Percentiles rank a stretch among this genome's conserved stretches.
phyloP scores from a whole-genome alignment of 1,140 invertebrate genomes.

The Cryptotermes secundus region DNA sequence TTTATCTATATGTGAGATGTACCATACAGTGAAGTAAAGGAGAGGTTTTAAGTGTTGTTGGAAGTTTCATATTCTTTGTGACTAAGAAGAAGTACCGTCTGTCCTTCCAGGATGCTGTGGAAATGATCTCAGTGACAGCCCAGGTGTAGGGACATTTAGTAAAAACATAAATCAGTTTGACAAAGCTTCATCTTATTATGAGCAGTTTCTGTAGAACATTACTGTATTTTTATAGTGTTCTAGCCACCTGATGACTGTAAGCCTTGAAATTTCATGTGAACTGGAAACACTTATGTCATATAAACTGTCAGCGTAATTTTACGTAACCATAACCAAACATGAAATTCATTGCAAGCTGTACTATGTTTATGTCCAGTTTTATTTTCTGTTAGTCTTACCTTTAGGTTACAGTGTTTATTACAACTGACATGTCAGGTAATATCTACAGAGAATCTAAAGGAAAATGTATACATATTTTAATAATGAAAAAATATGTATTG shows the following conservation, averaged over 20 bases:
- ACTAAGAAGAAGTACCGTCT: background rate
- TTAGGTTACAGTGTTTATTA: background rate
- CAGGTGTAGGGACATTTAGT: background rate
- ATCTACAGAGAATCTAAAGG: background rate
- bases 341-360: background rate
- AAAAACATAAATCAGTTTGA: background rate
- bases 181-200: background rate
- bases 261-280: background rate
- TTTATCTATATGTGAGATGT: background rate
- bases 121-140: background rate
- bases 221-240: conserved; percentile 8
- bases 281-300: background rate
- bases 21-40: background rate
- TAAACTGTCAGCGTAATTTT: background rate
- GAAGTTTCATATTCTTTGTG: background rate
- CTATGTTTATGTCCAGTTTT: background rate
- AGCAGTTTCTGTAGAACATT: background rate
- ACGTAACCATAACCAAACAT: background rate
- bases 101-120: too few relatives aligned
- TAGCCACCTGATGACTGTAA: background rate
- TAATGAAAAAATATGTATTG: too few relatives aligned
- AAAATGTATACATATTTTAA: too few relatives aligned
- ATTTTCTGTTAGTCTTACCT: too few relatives aligned
- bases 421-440: background rate
- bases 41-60: background rate